phyloP scores from a whole-genome alignment of 2,113 vertebrate species.

The Ceuthmochares aereus region DNA sequence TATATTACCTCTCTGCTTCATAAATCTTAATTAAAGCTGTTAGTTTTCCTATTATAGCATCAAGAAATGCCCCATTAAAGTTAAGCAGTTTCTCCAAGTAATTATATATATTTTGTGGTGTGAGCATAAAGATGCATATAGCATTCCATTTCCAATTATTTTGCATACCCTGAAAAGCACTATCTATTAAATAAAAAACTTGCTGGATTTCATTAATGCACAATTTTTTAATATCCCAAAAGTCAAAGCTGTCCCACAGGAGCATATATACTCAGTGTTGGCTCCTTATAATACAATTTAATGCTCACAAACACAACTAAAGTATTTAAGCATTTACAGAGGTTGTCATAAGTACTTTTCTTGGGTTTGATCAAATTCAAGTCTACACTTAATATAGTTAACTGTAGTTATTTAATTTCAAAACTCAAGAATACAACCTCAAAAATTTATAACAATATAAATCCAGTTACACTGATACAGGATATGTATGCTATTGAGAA shows the following conservation, averaged over 20 bases:
- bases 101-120: conserved; percentile 76
- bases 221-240: conserved; percentile 85
- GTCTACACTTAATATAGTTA: conserved; percentile 93
- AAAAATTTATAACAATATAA: conserved; percentile 94
- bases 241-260: conserved; percentile 81
- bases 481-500: conserved; percentile 82
- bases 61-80: conserved; percentile 84
- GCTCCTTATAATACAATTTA: conserved; percentile 95
- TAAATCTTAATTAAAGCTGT: conserved; percentile 96
- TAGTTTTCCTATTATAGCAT: conserved; percentile 85
- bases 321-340: conserved; percentile 93
- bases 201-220: conserved; percentile 89
- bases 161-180: conserved; percentile 76
- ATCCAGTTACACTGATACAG: conserved; percentile 80
- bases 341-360: conserved; percentile 86
- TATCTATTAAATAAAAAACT: conserved; percentile 87
- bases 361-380: conserved; percentile 86
- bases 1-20: conserved; percentile 87
- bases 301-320: conserved; percentile 84
- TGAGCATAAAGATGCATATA: conserved; percentile 58
- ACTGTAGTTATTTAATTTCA: conserved; percentile 96
- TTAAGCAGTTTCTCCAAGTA: conserved; percentile 82
- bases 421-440: conserved; percentile 88
- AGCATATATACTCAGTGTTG: conserved; percentile 74
- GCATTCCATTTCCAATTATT: conserved; percentile 70